Evolutionary conservation across 2,888 invertebrate genomes (phyloP).

Genomic region (Caenorhabditis auriculariae): DNA sequence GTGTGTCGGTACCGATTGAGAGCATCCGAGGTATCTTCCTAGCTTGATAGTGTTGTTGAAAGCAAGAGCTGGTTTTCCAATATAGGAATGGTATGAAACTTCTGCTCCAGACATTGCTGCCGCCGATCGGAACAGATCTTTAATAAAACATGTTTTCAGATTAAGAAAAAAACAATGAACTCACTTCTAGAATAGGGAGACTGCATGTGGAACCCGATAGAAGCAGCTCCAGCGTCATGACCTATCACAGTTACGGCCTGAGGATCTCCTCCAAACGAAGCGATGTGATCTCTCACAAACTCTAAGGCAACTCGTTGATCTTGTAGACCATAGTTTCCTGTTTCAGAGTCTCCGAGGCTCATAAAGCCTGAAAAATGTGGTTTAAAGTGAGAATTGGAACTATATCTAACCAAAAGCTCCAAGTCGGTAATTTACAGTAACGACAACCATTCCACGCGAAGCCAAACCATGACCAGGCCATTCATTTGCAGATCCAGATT

Average conservation of each 20-base stretch:
- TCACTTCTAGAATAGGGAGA: constrained; percentile 62
- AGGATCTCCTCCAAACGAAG: constrained; percentile 79
- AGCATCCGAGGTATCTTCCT: constrained; percentile 60
- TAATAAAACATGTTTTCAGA: constrained; percentile 3
- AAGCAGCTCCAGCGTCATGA: constrained; percentile 73
- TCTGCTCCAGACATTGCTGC: constrained; percentile 62
- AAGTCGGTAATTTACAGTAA: constrained; percentile 69
- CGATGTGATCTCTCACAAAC: constrained; percentile 74
- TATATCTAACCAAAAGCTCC: constrained; percentile 67
- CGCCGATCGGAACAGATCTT: constrained; percentile 58
- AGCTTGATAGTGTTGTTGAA: constrained; percentile 62
- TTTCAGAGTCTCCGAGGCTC: constrained; percentile 67
- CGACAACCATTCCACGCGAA: constrained; percentile 68
- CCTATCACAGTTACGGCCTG: constrained; percentile 79
- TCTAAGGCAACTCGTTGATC: constrained; percentile 67
- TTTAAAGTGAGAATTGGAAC: neutral
- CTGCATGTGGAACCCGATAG: constrained; percentile 66
- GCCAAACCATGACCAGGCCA: constrained; percentile 68
- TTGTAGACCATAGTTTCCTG: constrained; percentile 68
- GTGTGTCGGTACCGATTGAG: constrained; percentile 41
- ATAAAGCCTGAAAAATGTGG: constrained; percentile 67
- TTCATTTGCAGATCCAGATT: constrained; percentile 66
- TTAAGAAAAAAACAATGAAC: constrained; percentile 2
- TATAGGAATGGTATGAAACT: constrained; percentile 61
- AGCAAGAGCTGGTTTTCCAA: constrained; percentile 59